Percentiles rank a stretch among this genome's conserved stretches.
Evolutionary conservation across 2,888 invertebrate species (phyloP).

Genomic region (Drosophila stalkeri): DNA sequence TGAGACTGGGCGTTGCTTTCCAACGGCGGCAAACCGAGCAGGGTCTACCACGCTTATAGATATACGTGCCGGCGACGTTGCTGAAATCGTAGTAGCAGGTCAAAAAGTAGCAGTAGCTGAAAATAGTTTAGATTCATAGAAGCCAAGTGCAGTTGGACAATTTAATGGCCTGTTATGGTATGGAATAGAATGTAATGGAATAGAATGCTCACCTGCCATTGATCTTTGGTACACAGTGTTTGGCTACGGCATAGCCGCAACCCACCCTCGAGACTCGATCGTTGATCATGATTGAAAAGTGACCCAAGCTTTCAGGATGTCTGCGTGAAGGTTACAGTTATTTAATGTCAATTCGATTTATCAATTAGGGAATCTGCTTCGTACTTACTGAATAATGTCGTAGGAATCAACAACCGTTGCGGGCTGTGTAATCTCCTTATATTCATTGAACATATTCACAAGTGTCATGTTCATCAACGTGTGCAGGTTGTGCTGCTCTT

Average conservation of each 20-base stretch:
- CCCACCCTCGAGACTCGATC: conserved; percentile 70
- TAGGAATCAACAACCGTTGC: not conserved
- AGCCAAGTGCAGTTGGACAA: no score
- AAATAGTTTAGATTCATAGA: not conserved
- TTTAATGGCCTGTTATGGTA: no score
- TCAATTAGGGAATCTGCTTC: not conserved
- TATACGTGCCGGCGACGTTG: conserved; percentile 22
- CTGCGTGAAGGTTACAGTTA: conserved; percentile 5
- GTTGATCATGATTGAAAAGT: conserved; percentile 48
- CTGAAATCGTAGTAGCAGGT: conserved; percentile 64
- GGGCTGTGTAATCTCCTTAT: conserved; percentile 12
- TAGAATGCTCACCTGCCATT: not conserved
- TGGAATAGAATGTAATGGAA: not conserved
- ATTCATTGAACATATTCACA: conserved; percentile 42
- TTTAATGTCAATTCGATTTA: not conserved
- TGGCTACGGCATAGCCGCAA: conserved; percentile 44
- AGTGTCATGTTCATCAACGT: conserved; percentile 23
- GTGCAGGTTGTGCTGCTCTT: rapidly evolving
- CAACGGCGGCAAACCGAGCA: conserved; percentile 44
- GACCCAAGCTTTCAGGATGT: not conserved
- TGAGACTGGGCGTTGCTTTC: conserved; percentile 11
- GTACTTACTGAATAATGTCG: conserved; percentile 24
- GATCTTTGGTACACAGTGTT: no score
- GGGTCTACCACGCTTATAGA: conserved; percentile 46
- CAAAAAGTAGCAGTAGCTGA: conserved; percentile 55